A percentile compares a stretch with the other conserved stretches of the same genome.
These are phyloP conservation scores for Vireo altiloquus DNA, from an alignment of 2,113 vertebrate genomes.

Conservation along the genomic window DNA sequence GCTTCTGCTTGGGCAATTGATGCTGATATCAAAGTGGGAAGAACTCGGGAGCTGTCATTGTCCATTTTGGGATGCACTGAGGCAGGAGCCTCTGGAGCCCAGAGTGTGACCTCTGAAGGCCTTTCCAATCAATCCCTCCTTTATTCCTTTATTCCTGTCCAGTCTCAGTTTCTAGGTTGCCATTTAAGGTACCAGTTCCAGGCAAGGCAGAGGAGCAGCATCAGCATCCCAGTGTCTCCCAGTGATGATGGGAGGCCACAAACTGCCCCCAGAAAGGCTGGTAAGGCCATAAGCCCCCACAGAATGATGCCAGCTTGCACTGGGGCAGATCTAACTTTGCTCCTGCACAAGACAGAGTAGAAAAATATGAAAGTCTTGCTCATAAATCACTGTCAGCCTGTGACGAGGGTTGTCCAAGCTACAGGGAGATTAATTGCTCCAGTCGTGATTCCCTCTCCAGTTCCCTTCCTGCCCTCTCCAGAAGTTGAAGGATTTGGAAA, in stretches of 20 bases:
- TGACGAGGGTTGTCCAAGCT: background rate
- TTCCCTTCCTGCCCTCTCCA: background rate
- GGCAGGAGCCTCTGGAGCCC: too few relatives aligned
- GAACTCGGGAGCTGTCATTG: too few relatives aligned
- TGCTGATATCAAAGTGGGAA: too few relatives aligned
- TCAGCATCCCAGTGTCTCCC: accelerated
- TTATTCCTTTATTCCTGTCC: too few relatives aligned
- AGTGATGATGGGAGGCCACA: accelerated
- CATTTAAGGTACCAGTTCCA: background rate
- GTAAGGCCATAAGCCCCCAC: background rate
- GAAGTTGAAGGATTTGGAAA: conserved; percentile 5
- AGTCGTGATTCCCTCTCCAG: background rate
- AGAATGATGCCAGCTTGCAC: accelerated
- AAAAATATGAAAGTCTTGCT: background rate
- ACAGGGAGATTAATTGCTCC: background rate
- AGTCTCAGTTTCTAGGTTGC: too few relatives aligned
- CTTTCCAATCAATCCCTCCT: too few relatives aligned
- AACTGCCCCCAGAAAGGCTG: background rate
- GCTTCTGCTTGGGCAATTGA: too few relatives aligned
- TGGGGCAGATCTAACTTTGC: background rate
- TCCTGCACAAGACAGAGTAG: background rate
- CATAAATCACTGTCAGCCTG: background rate
- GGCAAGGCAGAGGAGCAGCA: background rate
- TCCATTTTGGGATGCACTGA: too few relatives aligned
- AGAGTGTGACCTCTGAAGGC: too few relatives aligned